phyloP scores from a whole-genome alignment of 2,797 vertebrate species.

The Enteromius trimaculatus region DNA sequence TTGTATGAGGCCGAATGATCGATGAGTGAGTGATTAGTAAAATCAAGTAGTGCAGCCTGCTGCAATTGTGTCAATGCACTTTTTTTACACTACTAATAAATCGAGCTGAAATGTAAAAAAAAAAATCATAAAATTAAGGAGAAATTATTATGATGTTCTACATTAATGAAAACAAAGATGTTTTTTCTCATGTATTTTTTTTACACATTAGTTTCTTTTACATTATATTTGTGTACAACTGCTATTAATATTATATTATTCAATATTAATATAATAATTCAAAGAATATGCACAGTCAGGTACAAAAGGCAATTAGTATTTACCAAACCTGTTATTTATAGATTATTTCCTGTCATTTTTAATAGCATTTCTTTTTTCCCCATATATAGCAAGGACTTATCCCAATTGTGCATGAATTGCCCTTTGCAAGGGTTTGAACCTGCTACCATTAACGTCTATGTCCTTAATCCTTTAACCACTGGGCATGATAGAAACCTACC shows the following conservation, averaged over 20 bases:
- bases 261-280: neutral
- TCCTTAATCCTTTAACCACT: neutral
- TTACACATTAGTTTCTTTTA: neutral
- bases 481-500: slow-evolving; percentile 5
- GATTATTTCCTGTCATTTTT: neutral
- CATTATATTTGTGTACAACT: neutral
- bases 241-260: neutral
- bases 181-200: too few species aligned
- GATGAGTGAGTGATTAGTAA: neutral
- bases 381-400: neutral
- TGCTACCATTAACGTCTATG: neutral
- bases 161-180: neutral
- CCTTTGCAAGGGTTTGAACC: neutral
- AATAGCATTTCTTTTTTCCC: neutral
- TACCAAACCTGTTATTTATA: neutral
- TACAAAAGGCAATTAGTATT: neutral
- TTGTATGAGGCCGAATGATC: neutral
- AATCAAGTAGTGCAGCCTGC: neutral
- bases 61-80: neutral
- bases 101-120: neutral
- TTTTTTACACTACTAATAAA: neutral
- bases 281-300: neutral
- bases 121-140: neutral
- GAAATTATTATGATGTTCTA: neutral
- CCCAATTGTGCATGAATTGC: neutral